Conservation (phyloP, 1,140 invertebrate genomes). For the Pogonognathellus flavescens region DNA sequence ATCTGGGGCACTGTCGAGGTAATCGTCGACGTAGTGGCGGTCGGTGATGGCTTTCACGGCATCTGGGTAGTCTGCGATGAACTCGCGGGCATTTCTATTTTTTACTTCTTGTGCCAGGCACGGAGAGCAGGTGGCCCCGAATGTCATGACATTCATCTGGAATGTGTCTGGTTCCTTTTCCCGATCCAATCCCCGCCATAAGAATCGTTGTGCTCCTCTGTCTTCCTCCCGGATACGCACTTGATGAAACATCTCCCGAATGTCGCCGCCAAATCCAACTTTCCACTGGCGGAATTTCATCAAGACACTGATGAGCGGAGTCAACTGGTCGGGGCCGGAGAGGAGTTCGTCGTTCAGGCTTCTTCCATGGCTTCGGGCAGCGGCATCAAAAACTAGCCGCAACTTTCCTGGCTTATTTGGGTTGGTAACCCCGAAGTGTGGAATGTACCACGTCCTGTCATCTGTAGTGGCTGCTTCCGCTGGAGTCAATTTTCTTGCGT, state of each 20-base stretch:
- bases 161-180: constrained; percentile 47
- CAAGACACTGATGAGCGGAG: constrained; percentile 43
- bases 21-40: constrained; percentile 61
- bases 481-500: constrained; percentile 7
- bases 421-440: constrained; percentile 61
- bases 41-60: neutral
- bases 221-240: constrained; percentile 57
- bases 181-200: constrained; percentile 62
- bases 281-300: constrained; percentile 56
- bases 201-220: constrained; percentile 58
- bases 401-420: constrained; percentile 59
- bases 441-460: constrained; percentile 55
- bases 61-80: constrained; percentile 12
- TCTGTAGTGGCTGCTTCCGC: neutral
- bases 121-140: constrained; percentile 64
- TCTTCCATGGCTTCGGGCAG: constrained; percentile 44
- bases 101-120: constrained; percentile 60
- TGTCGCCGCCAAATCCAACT: constrained; percentile 15
- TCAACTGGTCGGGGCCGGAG: constrained; percentile 57
- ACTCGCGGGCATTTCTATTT: constrained; percentile 14
- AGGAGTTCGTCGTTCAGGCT: constrained; percentile 56
- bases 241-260: constrained; percentile 22
- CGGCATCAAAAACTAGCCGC: constrained; percentile 64
- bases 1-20: constrained; percentile 1
- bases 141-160: constrained; percentile 63